Conservation (phyloP, 2,113 vertebrate species). For the Mugil cephalus region DNA sequence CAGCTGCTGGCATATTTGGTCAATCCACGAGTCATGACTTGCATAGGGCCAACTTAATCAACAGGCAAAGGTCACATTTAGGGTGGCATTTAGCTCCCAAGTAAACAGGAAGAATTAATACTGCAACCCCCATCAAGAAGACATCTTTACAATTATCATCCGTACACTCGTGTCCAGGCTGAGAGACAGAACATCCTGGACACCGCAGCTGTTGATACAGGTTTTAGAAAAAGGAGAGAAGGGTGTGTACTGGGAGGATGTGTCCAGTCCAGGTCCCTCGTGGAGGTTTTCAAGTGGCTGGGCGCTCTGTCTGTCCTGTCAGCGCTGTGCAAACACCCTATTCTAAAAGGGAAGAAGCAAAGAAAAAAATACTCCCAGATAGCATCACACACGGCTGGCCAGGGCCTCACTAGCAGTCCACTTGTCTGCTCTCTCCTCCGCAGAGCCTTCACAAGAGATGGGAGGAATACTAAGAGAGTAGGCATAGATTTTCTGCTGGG, state of each 20-base stretch:
- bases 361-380: slow-evolving; percentile 66
- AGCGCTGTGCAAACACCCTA: slow-evolving; percentile 77
- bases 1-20: neutral
- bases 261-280: slow-evolving; percentile 72
- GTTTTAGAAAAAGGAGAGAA: slow-evolving; percentile 4
- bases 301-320: slow-evolving; percentile 76
- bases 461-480: slow-evolving; percentile 85
- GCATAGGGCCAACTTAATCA: neutral
- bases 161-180: neutral
- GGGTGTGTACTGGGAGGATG: slow-evolving; percentile 34
- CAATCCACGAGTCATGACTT: neutral
- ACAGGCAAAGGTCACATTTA: neutral
- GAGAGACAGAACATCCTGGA: neutral
- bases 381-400: slow-evolving; percentile 78
- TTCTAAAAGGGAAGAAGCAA: slow-evolving; percentile 58
- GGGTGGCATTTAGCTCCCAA: neutral
- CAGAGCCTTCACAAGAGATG: slow-evolving; percentile 78
- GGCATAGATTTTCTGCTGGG: slow-evolving; percentile 82
- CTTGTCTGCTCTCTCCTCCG: slow-evolving; percentile 79
- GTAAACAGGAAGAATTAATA: neutral
- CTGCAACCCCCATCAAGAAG: neutral
- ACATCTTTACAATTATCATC: slow-evolving; percentile 1
- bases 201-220: slow-evolving; percentile 27
- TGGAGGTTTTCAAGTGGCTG: slow-evolving; percentile 76
- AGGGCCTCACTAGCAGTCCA: slow-evolving; percentile 76